Base-by-base conservation (phyloP, 2,888 invertebrate genomes). In the Fragum fragum region DNA sequence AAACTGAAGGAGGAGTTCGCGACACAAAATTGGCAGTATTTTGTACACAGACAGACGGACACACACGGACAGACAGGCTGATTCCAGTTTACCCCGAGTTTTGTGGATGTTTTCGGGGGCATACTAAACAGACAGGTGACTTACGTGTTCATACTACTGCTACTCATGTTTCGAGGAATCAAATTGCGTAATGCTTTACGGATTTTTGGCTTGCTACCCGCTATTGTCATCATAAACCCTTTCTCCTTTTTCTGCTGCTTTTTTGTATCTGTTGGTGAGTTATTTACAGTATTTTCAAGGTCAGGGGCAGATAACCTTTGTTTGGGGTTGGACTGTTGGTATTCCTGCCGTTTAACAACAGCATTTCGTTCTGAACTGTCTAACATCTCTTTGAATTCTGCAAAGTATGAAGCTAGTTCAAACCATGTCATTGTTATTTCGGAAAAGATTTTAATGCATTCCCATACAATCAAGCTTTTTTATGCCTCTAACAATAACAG, bases 171-270 rank as follows among this genome's bases (percentile, higher is more conserved):
- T 29, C 86, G 55, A 28, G 86, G 83, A 32, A 86, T 76, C 95
- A 97, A 97, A 95, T 97, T 97, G 91, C 97, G 97, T 90, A 97
- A 95, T 92, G 98, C 96, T 94, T 98, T 98, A 96, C 98, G 97
- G 90, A 98, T 95, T 90, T 97, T 96, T 88, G 97, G 96, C 92
- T 97, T 97, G 72, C 98, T 83, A 52, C 85, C 97, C 1, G 97
- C 98, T 81, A 97, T 95, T 36, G 98, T 98, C 97, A 98, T 98
- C 79, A 83, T 83, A 39, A 86, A 81, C 1, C 93, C 93, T 96
- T 91, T 95, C 90, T 80, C 94, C 81, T 92, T 94, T 90, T 91
- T 95, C 16, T 66, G 94, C 86, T 95, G 95, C 82, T 95, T 94
- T 72, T 92, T 94, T 29, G 82, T 70, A 6, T 76, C 80, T 32